Evolutionary conservation across 2,113 vertebrate genomes (phyloP).

Genomic region (Coptodon bakossiorum): DNA sequence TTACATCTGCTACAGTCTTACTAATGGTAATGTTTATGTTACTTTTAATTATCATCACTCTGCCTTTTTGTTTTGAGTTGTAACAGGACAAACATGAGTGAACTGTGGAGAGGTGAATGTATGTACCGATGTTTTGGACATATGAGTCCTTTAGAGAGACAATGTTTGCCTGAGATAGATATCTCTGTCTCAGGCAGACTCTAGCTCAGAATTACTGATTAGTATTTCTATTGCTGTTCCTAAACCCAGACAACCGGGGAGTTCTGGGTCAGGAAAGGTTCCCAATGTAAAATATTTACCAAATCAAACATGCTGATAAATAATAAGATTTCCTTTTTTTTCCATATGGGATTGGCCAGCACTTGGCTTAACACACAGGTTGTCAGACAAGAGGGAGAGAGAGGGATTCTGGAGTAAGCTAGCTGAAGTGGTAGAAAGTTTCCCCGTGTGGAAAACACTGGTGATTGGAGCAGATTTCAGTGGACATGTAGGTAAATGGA

Average conservation of each 20-base stretch:
- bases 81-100: not conserved
- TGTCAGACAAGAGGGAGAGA: not conserved
- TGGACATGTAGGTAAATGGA: not conserved
- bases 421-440: not conserved
- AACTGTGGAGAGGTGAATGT: not conserved
- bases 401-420: not conserved
- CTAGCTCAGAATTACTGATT: not conserved
- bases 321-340: not conserved
- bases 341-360: not conserved
- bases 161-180: not conserved
- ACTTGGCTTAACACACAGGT: not conserved
- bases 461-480: not conserved
- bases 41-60: not conserved
- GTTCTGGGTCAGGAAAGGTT: not conserved
- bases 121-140: not conserved
- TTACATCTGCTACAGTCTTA: not conserved
- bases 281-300: not conserved
- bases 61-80: not conserved
- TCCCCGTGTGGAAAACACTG: not conserved
- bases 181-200: not conserved
- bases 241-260: not conserved
- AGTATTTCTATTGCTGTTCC: not conserved
- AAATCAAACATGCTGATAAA: not conserved
- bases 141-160: not conserved
- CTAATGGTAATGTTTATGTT: not conserved